phyloP scores from a whole-genome alignment of 2,888 invertebrate species.

The Meandrusa payeni region DNA sequence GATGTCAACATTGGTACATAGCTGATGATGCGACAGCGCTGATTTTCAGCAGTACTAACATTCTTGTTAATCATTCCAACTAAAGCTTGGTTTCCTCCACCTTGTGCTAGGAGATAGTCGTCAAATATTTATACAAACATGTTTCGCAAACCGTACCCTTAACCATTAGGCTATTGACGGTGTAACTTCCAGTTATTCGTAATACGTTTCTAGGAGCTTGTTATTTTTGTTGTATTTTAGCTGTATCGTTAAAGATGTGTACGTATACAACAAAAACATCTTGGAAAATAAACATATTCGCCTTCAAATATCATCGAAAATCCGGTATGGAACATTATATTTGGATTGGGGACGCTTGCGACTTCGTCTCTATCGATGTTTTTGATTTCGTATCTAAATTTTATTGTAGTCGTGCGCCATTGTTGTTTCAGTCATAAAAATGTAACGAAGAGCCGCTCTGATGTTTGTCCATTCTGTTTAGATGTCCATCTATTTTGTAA shows the following conservation, averaged over 20 bases:
- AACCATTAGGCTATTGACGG: too few species aligned
- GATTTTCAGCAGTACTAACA: too few species aligned
- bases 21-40: too few species aligned
- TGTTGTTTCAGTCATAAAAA: constrained; percentile 25
- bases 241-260: constrained; percentile 3
- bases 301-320: constrained; percentile 10
- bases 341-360: constrained; percentile 3
- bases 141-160: too few species aligned
- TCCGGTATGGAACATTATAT: constrained; percentile 14
- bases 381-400: constrained; percentile 26
- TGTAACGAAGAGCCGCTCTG: constrained; percentile 30
- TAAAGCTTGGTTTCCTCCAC: too few species aligned
- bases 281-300: constrained; percentile 9
- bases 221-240: neutral
- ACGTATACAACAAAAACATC: constrained; percentile 1
- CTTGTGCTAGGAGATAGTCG: too few species aligned
- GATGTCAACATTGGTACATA: too few species aligned
- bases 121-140: too few species aligned
- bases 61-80: too few species aligned
- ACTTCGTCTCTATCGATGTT: constrained; percentile 15
- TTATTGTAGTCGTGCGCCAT: constrained; percentile 22
- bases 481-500: constrained; percentile 32
- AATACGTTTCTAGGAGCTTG: too few species aligned
- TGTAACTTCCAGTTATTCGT: too few species aligned
- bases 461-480: constrained; percentile 35